Evolutionary conservation across 2,797 vertebrate species (phyloP).

Genomic region (Phoebastria nigripes): DNA sequence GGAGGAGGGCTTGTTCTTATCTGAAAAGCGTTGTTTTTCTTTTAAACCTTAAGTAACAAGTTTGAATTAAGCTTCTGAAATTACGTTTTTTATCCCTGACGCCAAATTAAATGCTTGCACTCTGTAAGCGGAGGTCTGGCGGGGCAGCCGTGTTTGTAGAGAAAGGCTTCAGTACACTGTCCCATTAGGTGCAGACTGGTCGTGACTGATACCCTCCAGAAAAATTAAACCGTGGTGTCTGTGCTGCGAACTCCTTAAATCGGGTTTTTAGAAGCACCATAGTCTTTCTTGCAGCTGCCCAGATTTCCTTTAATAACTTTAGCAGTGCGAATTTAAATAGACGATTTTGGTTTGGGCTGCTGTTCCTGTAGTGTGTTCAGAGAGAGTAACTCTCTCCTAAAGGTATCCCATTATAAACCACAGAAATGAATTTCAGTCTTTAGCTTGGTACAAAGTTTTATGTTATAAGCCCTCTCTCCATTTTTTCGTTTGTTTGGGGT

Average conservation of each 20-base stretch:
- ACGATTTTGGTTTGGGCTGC: background rate
- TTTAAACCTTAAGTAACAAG: conserved; percentile 5
- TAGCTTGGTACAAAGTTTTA: background rate
- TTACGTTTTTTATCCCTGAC: background rate
- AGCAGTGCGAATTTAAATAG: background rate
- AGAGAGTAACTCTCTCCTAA: background rate
- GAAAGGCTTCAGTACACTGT: background rate
- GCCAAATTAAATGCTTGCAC: background rate
- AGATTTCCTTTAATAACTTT: background rate
- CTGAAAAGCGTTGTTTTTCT: background rate
- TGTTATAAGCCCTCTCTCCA: background rate
- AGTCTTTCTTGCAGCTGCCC: background rate
- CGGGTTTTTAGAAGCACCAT: background rate
- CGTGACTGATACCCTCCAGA: background rate
- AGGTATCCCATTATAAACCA: background rate
- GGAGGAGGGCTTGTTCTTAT: background rate
- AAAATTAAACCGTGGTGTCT: background rate
- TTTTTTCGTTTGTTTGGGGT: background rate
- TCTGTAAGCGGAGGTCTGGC: background rate
- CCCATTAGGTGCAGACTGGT: background rate
- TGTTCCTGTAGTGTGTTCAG: background rate
- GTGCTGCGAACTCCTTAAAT: background rate
- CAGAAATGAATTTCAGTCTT: background rate
- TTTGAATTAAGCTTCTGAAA: conserved; percentile 18
- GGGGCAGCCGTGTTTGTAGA: background rate